Conservation (phyloP, 2,888 invertebrate genomes). For the Clepsis dumicolana region DNA sequence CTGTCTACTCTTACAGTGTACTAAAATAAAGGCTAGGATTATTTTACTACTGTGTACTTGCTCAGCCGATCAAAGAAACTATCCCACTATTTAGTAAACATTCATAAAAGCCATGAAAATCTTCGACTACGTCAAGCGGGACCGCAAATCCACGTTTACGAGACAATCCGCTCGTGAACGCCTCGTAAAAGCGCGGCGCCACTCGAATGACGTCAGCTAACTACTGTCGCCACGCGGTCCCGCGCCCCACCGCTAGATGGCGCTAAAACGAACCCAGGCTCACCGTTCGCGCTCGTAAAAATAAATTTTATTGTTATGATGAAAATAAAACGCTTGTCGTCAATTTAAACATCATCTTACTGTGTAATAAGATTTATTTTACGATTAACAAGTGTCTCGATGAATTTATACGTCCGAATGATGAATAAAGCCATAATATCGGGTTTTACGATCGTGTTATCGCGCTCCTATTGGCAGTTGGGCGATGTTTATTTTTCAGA, state of each 20-base stretch:
- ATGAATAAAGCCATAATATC: slow-evolving; percentile 84
- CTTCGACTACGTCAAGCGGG: slow-evolving; percentile 46
- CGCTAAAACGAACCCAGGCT: slow-evolving; percentile 65
- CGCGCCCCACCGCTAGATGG: slow-evolving; percentile 68
- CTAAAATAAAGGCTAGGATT: too few species aligned
- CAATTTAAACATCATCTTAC: slow-evolving; percentile 86
- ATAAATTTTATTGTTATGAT: slow-evolving; percentile 86
- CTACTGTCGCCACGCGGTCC: slow-evolving; percentile 62
- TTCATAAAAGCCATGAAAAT: slow-evolving; percentile 27
- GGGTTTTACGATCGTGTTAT: slow-evolving; percentile 79
- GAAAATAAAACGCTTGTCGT: slow-evolving; percentile 86
- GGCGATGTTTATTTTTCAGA: slow-evolving; percentile 66
- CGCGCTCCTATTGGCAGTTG: slow-evolving; percentile 77
- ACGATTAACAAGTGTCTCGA: slow-evolving; percentile 86
- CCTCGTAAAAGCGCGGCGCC: slow-evolving; percentile 68
- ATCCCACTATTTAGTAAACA: slow-evolving; percentile 5
- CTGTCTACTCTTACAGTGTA: too few species aligned
- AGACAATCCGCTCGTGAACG: slow-evolving; percentile 71
- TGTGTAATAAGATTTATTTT: slow-evolving; percentile 86
- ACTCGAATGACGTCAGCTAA: slow-evolving; percentile 68
- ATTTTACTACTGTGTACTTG: too few species aligned
- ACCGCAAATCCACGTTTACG: slow-evolving; percentile 72
- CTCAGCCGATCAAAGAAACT: not conserved
- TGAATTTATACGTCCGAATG: slow-evolving; percentile 84
- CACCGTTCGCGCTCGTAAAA: slow-evolving; percentile 73